Evolutionary conservation across 2,888 invertebrate species (phyloP).

Genomic region (Torymus aiolomorphi): DNA sequence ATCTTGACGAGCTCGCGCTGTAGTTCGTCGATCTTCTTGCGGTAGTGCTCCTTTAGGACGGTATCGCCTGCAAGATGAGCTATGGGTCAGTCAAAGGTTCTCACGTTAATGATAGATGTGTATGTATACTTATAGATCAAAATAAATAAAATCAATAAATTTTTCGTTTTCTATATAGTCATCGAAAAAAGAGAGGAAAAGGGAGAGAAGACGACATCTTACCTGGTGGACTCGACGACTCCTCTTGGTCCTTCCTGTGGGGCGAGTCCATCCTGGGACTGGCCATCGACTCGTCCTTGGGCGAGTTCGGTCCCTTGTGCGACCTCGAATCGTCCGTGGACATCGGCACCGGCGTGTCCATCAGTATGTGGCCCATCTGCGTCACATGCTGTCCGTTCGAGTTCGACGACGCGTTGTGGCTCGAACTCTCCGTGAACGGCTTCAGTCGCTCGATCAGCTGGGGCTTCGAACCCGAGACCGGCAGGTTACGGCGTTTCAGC

Average conservation of each 20-base stretch:
- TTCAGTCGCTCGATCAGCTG: constrained; percentile 94
- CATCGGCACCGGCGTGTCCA: constrained; percentile 74
- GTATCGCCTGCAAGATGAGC: constrained; percentile 79
- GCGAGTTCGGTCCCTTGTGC: constrained; percentile 70
- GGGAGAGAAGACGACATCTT: constrained; percentile 40
- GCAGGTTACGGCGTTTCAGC: constrained; percentile 93
- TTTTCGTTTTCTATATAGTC: too few relatives aligned
- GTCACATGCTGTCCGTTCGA: constrained; percentile 73
- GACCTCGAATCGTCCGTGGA: constrained; percentile 72
- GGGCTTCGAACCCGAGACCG: constrained; percentile 97
- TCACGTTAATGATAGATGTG: too few relatives aligned
- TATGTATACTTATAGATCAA: too few relatives aligned
- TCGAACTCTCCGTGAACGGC: constrained; percentile 79
- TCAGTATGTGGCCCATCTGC: constrained; percentile 75
- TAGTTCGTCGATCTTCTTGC: constrained; percentile 90
- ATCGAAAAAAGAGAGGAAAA: too few relatives aligned
- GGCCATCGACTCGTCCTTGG: constrained; percentile 71
- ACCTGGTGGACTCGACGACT: constrained; percentile 77
- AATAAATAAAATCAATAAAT: too few relatives aligned
- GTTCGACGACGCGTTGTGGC: constrained; percentile 65
- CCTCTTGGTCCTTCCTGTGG: constrained; percentile 75
- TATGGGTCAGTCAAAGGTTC: not conserved
- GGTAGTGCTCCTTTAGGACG: constrained; percentile 86
- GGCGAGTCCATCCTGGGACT: constrained; percentile 73
- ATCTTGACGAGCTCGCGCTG: constrained; percentile 86